Base-by-base conservation (phyloP, 2,113 vertebrate species). In the Noturus placidus region DNA sequence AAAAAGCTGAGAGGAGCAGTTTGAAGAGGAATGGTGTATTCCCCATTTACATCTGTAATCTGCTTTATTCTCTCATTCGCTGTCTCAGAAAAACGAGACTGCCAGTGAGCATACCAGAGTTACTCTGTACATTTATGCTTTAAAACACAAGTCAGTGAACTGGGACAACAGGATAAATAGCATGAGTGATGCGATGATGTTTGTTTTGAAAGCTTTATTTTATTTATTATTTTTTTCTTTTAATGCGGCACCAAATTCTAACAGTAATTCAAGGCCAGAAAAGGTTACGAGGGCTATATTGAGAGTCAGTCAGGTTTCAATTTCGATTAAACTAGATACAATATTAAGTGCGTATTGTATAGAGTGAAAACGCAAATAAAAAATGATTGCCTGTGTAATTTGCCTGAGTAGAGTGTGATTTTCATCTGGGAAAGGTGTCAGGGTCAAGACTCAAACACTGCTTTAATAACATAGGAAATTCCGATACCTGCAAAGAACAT, bases 381-480 rank as follows among this genome's bases (percentile, higher is more conserved):
- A 79, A 79, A 86, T 84, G 83, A 77, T 76, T 76, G 72, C 56
- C 35, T 61, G 70, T 77, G 74, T 22, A 61, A 59, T 65, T 65
- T 30, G 27, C 56, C 56, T 78, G 33, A 86, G 59, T 42, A 79
- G 33, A 33, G 10, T 61, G 56, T 38, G 33, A 82, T 82, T 82
- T 86, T 84, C 20, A 54, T 57, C 25, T 56, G 22, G 25, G 17
- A 42, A 65, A 17, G 22, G 25, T 27, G 20, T 30, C 63, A 54
- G 50, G 7, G 4, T 69, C 61, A 38, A n/a, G 20, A 54, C 42
- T 54, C 27, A 20, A 65, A 77, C 30, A 61, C 9, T 25, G 17
- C 35, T 46, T n/a, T 19, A 46, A 77, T 63, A 22, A 74, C 27
- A 22, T 70, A 77, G 13, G 27, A 22, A 54, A 70, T 25, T 69